Evolutionary conservation across 2,113 vertebrate genomes (phyloP).

Genomic region (Circaetus cinerascens): DNA sequence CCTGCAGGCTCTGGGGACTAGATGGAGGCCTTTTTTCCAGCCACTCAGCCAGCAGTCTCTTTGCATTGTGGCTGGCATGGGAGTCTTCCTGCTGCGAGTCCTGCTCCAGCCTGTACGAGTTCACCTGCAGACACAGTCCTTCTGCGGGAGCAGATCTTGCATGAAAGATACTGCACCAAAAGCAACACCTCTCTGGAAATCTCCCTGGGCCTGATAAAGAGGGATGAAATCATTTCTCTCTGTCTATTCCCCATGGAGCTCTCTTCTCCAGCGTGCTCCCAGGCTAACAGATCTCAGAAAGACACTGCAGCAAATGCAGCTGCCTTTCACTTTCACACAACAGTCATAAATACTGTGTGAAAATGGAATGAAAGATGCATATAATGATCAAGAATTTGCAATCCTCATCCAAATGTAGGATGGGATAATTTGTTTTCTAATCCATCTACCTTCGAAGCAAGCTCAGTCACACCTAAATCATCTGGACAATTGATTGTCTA

Average conservation of each 20-base stretch:
- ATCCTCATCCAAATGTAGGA: background rate
- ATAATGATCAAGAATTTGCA: background rate
- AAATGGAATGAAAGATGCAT: background rate
- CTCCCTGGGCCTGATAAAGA: background rate
- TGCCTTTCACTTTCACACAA: background rate
- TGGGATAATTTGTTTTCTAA: background rate
- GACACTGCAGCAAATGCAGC: background rate
- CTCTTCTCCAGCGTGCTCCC: background rate
- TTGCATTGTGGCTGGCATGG: background rate
- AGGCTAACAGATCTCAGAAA: background rate
- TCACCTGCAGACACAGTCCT: background rate
- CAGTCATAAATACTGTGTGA: background rate
- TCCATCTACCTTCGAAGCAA: background rate
- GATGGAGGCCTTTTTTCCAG: background rate
- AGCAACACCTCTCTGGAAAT: background rate
- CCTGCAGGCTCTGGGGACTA: background rate
- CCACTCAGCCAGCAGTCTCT: background rate
- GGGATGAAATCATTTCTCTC: background rate
- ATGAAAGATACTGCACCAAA: background rate
- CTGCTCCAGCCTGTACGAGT: background rate
- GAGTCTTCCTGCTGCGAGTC: background rate
- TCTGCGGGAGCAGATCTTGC: background rate
- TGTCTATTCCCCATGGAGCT: rapidly evolving
- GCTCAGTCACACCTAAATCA: background rate
- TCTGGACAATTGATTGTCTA: background rate